Percentiles rank a stretch among this genome's conserved stretches.
Evolutionary conservation across 2,113 vertebrate species (phyloP).

Genomic region (Rhinoderma darwinii): DNA sequence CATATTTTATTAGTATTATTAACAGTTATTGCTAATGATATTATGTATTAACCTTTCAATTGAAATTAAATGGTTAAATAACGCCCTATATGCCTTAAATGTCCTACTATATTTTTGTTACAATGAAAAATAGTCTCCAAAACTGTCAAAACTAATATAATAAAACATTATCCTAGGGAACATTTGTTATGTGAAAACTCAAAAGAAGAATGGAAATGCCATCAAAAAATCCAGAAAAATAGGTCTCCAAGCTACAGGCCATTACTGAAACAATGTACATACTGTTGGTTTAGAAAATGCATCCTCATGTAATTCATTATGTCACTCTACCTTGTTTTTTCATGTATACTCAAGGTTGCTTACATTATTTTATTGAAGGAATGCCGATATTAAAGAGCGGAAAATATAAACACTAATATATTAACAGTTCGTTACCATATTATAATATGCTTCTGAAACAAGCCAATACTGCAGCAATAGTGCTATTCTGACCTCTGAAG

Average conservation of each 20-base stretch:
- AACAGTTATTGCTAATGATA: neutral
- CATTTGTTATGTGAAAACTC: conserved; percentile 16
- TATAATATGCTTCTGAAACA: neutral
- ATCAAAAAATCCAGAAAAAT: neutral
- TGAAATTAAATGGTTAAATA: neutral
- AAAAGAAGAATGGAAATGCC: conserved; percentile 30
- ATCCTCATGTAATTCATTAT: conserved; percentile 32
- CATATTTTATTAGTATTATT: neutral
- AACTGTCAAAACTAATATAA: conserved; percentile 34
- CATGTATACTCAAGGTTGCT: conserved; percentile 12
- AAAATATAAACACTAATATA: neutral
- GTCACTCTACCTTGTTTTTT: conserved; percentile 8
- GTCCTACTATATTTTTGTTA: conserved; percentile 21
- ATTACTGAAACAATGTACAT: conserved; percentile 18
- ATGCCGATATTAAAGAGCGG: neutral
- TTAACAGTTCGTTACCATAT: neutral
- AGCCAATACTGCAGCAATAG: conserved; percentile 66
- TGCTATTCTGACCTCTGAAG: conserved; percentile 85
- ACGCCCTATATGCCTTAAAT: neutral
- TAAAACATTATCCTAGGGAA: conserved; percentile 18
- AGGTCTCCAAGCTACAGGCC: conserved; percentile 11
- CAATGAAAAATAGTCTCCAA: conserved; percentile 16
- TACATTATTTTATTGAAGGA: conserved; percentile 14
- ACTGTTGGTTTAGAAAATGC: conserved; percentile 3
- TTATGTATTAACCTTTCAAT: neutral